Base-by-base conservation (phyloP, 2,113 vertebrate species). In the Notothenia coriiceps region DNA sequence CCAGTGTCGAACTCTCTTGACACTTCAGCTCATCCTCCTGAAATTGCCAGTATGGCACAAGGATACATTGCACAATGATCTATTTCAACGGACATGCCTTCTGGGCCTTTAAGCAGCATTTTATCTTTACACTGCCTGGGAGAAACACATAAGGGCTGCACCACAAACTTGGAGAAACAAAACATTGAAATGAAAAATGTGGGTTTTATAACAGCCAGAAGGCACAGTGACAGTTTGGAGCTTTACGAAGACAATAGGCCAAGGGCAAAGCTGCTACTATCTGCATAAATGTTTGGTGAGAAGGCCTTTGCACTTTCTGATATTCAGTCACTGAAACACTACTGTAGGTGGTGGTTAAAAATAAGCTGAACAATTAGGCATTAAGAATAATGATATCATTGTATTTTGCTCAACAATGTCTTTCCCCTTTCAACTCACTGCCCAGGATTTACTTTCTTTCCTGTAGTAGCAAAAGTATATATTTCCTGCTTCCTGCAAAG, bases 401-500 rank as follows among this genome's bases (percentile, higher is more conserved):
- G 2, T 43, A 50, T 71, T 50, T 64, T 51, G 29, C 10, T 51
- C 55, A 13, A 54, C 9, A 20, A 40, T 25, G 69, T 54, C 62
- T 75, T 73, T 49, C 18, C 33, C 8, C 29, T 61, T 74, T 79
- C 43, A 17, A 56, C 33, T 74, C 46, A 56, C 61, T 46, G 25
- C 18, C 11, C 17, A 55, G 29, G 47, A 33, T 83, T 77, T 55
- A 77, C 51, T 84, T 67, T 33, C 74, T 82, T 88, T 79, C 62
- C 63, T 73, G 40, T 63, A 74, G 67, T 43, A 10, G 78, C 52
- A 79, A 70, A 83, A 83, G 70, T 86, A 88, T 83, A 89, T 77
- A 74, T 84, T 78, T 79, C 57, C 55, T 50, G 44, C 50, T 82
- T 91, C 85, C 79, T 86, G 54, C 68, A 74, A 79, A 89, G 89